Conservation (phyloP, 2,113 vertebrate genomes). For the Serilophus lunatus region DNA sequence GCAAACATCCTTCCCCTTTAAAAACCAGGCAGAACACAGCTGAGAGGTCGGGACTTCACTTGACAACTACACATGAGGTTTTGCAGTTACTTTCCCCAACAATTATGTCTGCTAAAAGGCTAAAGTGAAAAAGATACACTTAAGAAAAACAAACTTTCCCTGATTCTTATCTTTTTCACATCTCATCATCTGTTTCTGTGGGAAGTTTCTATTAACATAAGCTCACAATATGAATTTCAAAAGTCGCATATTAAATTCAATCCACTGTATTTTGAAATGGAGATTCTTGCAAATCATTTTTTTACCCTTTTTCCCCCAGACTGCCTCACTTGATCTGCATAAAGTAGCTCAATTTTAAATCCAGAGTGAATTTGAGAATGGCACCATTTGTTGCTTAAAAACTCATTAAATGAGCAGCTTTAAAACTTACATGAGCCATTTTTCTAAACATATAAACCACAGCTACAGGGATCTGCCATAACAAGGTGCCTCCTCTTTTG, state of each 20-base stretch:
- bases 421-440: neutral
- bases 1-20: neutral
- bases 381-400: neutral
- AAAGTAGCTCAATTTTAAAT: neutral
- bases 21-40: accelerated
- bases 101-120: neutral
- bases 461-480: neutral
- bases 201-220: neutral
- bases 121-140: neutral
- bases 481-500: neutral
- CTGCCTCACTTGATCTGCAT: neutral
- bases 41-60: neutral
- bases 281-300: neutral
- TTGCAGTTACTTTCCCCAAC: neutral
- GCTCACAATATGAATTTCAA: constrained; percentile 26
- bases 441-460: neutral
- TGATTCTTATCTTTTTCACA: constrained; percentile 5
- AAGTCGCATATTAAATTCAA: constrained; percentile 13
- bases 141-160: neutral
- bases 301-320: neutral
- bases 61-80: neutral
- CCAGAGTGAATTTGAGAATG: neutral
- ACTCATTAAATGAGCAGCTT: neutral
- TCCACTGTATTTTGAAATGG: neutral
- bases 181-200: neutral